Base-by-base conservation (phyloP, 2,888 invertebrate genomes). In the Drosophila fungiperda region DNA sequence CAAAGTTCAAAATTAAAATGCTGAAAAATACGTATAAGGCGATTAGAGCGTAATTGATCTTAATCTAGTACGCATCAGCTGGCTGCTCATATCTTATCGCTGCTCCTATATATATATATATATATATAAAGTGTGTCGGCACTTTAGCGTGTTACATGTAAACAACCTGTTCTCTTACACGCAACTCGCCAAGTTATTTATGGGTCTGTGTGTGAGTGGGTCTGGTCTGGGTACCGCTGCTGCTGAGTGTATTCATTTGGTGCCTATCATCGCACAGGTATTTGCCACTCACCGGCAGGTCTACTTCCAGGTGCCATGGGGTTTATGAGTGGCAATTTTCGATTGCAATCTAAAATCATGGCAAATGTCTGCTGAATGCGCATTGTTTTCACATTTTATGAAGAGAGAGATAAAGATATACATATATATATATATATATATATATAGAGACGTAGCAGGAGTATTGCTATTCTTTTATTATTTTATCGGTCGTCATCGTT, bases 21-120 rank as follows among this genome's bases (percentile, higher is more conserved):
- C n/a, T 32, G 5, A 26, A 15, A 8, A 36, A 29, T 33, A 29
- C 42, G 12, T 29, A 9, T 29, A 20, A 52, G 15, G 29, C 23
- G 20, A 63, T 66, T 40, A 49, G 33, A 26, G 38, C 50, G 54
- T 60, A 52, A 61, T 40, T 20, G 57, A 68, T 73, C 42, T 26
- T 45, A 67, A 61, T 58, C 63, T 78, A 69, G 45, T 49, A 38
- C 70, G 63, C 61, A 57, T 67, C 76, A 66, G 49, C 66, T 12
- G 42, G 42, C 36, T 59, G 23, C 45, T 59, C 72, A 74, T 86
- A 81, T 83, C 76, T 85, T 78, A 85, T 85, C 76, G 57, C 29
- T 35, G 38, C 49, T 64, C 57, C 23, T 23, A 23, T 23, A 17
- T 36, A 53, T 20, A 23, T 8, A 23, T 1, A 40, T 40, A n/a